Evolutionary conservation across 37 sponge, comb jelly and placozoan species (phyloP).

Genomic region (Bolinopsis microptera): DNA sequence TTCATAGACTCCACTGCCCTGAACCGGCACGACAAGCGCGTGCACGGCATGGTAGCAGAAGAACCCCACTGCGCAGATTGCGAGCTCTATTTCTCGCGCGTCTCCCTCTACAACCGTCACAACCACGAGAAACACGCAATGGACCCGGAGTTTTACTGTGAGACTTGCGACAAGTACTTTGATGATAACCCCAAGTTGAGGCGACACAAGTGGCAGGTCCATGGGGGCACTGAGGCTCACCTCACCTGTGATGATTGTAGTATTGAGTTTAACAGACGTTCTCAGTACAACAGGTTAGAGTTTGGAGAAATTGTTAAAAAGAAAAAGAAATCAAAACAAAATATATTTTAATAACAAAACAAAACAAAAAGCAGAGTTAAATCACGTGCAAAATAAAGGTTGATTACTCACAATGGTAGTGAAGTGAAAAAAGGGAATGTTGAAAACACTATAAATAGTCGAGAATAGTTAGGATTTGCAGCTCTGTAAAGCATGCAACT

Average conservation of each 20-base stretch:
- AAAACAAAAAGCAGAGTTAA: no score
- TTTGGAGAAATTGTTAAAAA: no score
- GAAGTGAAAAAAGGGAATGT: no score
- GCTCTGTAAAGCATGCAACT: no score
- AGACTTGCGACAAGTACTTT: conserved; percentile 64
- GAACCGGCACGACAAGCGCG: conserved; percentile 51
- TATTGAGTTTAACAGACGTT: conserved; percentile 56
- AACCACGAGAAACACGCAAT: conserved; percentile 63
- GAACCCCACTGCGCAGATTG: conserved; percentile 62
- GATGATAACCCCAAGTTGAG: conserved; percentile 47
- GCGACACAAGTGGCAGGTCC: conserved; percentile 64
- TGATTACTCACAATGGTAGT: no score
- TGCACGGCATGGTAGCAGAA: conserved; percentile 64
- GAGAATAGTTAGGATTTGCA: no score
- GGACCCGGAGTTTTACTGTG: conserved; percentile 64
- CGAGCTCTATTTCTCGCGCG: conserved; percentile 46
- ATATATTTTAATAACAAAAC: no score
- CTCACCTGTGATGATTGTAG: conserved; percentile 58
- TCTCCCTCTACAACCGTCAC: conserved; percentile 59
- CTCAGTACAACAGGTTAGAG: conserved; percentile 62
- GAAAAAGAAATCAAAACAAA: no score
- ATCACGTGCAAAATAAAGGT: no score
- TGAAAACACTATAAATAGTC: no score
- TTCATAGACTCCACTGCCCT: conserved; percentile 54
- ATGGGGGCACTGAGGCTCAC: conserved; percentile 59